Percentiles rank a stretch among this genome's conserved stretches.
Evolutionary conservation across 2,888 invertebrate species (phyloP).

Genomic region (Linnaemya vulpina): DNA sequence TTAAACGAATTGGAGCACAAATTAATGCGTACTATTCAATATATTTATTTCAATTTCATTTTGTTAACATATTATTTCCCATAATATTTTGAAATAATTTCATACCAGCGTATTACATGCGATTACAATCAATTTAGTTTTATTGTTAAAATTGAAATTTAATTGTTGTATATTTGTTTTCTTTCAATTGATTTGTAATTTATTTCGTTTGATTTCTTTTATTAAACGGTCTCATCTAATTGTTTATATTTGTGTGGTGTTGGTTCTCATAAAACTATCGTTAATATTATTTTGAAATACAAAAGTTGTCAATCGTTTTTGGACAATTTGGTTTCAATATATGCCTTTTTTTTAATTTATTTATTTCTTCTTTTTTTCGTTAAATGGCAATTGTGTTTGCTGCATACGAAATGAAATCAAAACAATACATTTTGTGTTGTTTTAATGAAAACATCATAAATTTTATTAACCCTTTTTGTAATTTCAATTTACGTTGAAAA

Average conservation of each 20-base stretch:
- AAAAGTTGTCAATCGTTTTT: slow-evolving; percentile 60
- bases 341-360: slow-evolving; percentile 29
- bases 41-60: slow-evolving; percentile 11
- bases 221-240: slow-evolving; percentile 13
- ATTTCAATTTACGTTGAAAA: background rate
- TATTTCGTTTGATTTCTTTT: slow-evolving; percentile 40
- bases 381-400: slow-evolving; percentile 32
- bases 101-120: slow-evolving; percentile 64
- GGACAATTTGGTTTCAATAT: slow-evolving; percentile 35
- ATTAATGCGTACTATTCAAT: too few species aligned
- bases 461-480: slow-evolving; percentile 59
- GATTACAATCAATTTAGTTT: slow-evolving; percentile 75
- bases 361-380: slow-evolving; percentile 24
- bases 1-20: background rate
- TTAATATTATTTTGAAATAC: slow-evolving; percentile 66
- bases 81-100: slow-evolving; percentile 35
- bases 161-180: slow-evolving; percentile 36
- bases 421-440: slow-evolving; percentile 33
- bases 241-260: background rate
- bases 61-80: slow-evolving; percentile 13
- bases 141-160: slow-evolving; percentile 43
- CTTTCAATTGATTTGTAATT: slow-evolving; percentile 73
- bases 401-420: slow-evolving; percentile 59
- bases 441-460: slow-evolving; percentile 46
- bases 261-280: slow-evolving; percentile 64